Conservation (phyloP, 2,113 vertebrate genomes). For the Hydropotes inermis region DNA sequence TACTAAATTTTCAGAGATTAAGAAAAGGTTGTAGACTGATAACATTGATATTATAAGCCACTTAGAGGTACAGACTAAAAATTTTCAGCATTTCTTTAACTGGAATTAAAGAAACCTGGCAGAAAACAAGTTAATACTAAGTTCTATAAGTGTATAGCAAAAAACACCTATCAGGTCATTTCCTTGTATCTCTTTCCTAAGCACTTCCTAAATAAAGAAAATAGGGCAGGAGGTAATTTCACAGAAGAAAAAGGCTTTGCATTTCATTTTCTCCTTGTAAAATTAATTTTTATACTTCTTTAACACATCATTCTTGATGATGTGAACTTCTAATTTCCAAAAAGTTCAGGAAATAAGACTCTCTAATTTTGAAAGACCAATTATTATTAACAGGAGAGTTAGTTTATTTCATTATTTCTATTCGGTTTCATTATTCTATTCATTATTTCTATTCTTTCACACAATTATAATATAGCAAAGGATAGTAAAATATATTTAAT, state of each 20-base stretch:
- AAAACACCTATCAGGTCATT: neutral
- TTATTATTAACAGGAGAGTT: neutral
- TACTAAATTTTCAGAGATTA: neutral
- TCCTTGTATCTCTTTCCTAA: neutral
- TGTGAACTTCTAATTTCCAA: neutral
- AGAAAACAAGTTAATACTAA: neutral
- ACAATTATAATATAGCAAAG: neutral
- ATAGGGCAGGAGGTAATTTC: neutral
- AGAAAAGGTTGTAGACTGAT: neutral
- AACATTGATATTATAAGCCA: neutral
- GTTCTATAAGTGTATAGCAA: neutral
- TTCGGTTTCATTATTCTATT: neutral
- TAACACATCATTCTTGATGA: neutral
- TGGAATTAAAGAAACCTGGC: neutral
- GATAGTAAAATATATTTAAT: neutral
- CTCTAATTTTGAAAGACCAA: neutral
- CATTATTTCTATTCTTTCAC: neutral
- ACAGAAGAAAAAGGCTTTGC: neutral
- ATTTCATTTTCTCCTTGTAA: neutral
- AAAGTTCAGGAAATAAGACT: neutral
- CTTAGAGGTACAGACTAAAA: neutral
- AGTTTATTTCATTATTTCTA: neutral
- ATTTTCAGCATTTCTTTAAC: neutral
- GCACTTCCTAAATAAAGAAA: neutral
- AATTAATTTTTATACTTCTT: neutral